Conservation (phyloP, 64 coral and sea anemone species). For the Catalaphyllia jardinei region DNA sequence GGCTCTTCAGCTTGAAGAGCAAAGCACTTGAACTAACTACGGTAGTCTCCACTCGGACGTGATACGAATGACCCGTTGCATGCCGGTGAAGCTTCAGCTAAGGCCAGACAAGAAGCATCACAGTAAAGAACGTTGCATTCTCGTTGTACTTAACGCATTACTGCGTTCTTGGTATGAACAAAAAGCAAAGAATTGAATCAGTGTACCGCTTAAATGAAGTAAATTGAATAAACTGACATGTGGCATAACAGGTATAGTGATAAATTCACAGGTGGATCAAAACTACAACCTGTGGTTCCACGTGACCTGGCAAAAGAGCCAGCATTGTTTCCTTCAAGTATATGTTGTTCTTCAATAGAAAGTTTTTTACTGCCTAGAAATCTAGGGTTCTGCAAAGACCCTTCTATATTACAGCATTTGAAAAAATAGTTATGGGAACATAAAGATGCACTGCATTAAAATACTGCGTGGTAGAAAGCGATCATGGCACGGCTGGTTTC, state of each 20-base stretch:
- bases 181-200: not conserved
- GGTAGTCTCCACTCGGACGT: not conserved
- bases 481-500: constrained; percentile 58
- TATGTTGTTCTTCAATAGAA: not conserved
- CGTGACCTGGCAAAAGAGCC: constrained; percentile 21
- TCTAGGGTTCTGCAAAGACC: not conserved
- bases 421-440: not conserved
- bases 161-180: not conserved
- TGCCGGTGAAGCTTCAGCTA: not conserved
- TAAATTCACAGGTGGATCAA: constrained; percentile 5
- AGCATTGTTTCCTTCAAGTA: constrained; percentile 34
- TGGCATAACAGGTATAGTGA: not conserved
- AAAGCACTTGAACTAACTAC: not conserved
- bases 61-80: not conserved
- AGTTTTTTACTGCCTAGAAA: not conserved
- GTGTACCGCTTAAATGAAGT: not conserved
- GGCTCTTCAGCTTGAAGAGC: constrained; percentile 3
- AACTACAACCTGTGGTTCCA: constrained; percentile 22
- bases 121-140: not conserved
- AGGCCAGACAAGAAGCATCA: too few species aligned
- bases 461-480: not conserved
- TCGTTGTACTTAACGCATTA: not conserved
- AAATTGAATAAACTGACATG: constrained; percentile 15
- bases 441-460: not conserved
- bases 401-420: not conserved